Evolutionary conservation across 35 echinoderm and acorn worm genomes (phyloP), one percentile per base, ranked within the genome.

Genomic region (Ptychodera flava): DNA sequence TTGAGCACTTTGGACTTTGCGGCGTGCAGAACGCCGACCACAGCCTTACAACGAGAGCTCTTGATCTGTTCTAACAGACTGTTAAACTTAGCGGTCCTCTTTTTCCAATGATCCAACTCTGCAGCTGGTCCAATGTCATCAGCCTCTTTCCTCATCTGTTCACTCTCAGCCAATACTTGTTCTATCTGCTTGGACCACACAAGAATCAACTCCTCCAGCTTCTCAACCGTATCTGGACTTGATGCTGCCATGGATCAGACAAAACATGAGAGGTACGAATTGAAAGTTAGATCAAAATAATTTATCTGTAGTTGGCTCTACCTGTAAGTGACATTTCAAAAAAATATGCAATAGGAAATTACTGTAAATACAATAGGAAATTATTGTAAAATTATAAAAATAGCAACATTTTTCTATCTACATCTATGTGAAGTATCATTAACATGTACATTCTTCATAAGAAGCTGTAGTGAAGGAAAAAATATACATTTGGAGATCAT

Each of bases 101-200:
- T 92, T 90, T 99, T 99, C 96, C 96, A 99, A 78, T 99, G 96
- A 80, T 99, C 96, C 77, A 99, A 92, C 83, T 99, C 96, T 33
- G 96, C 96, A 36, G 96, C 85, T 15, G 96, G 96, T 27, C 96
- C 96, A 30, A 99, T 99, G 88, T 99, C 93, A 37, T 99, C 96
- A 16, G 96, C 96, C 37, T 99, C 96, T 75, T 99, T 99, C 30
- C 96, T 84, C 96, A 99, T 99, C 89, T 99, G 96, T 83, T 99
- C 96, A 30, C 96, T 99, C 93, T 99, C 88, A 1, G 96, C 87
- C 32, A 99, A 88, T n/a, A 99, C 96, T 64, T 99, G 96, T 36
- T 94, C 96, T 79, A 99, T 99, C 88, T 99, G 96, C 88, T 90
- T 99, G 22, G 90, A 84, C 96, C 96, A 99, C 86, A 90, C 88